Percentiles rank a stretch among this genome's conserved stretches.
Evolutionary conservation across 2,888 invertebrate species (phyloP).

Genomic region (Lasioglossum leucozonium): DNA sequence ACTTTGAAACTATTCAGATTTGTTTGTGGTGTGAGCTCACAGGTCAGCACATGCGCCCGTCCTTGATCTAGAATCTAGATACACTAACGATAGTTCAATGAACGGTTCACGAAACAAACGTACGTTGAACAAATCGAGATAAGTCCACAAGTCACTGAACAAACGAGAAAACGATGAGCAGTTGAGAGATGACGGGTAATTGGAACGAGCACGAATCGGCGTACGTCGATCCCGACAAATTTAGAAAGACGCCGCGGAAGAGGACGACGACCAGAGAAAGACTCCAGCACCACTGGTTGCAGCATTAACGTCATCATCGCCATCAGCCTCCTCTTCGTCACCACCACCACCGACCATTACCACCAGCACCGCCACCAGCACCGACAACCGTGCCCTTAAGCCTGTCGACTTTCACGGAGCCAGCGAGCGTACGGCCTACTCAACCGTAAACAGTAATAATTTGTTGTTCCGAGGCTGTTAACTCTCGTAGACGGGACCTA

Average conservation of each 20-base stretch:
- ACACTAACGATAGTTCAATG: not conserved
- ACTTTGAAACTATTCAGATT: no score
- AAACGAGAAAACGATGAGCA: not conserved
- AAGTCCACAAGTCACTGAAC: not conserved
- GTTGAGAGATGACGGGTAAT: not conserved
- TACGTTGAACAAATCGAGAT: not conserved
- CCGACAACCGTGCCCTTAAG: constrained; percentile 55
- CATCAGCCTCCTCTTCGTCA: constrained; percentile 70
- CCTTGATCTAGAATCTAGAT: constrained; percentile 1
- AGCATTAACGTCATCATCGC: constrained; percentile 75
- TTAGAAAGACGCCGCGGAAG: constrained; percentile 33
- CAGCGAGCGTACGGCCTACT: constrained; percentile 22
- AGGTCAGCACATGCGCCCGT: not conserved
- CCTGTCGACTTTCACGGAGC: constrained; percentile 52
- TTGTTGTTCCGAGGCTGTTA: constrained; percentile 43
- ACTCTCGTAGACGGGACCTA: constrained; percentile 5
- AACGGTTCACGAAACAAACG: not conserved
- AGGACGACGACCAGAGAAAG: constrained; percentile 61
- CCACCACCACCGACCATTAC: constrained; percentile 52
- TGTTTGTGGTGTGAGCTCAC: not conserved
- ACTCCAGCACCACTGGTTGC: constrained; percentile 68
- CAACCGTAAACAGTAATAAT: constrained; percentile 53
- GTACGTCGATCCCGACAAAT: constrained; percentile 34
- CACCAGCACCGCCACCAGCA: constrained; percentile 28
- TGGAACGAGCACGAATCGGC: not conserved